Conservation (phyloP, 2,113 vertebrate genomes). For the Callopanchax toddi region DNA sequence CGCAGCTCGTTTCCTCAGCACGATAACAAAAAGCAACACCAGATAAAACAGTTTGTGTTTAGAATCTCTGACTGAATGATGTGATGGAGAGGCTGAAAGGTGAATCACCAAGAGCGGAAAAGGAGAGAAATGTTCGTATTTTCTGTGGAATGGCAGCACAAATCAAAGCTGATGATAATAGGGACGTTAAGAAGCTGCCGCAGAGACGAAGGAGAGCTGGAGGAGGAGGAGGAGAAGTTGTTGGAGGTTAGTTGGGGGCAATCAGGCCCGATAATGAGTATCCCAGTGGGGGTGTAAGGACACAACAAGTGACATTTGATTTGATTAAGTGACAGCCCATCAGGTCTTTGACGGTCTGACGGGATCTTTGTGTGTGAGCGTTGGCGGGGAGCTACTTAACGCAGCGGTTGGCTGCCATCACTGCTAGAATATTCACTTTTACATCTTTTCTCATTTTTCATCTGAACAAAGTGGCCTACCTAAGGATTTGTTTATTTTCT, state of each 20-base stretch:
- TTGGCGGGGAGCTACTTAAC: slow-evolving; percentile 2
- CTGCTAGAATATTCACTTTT: neutral
- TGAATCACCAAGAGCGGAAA: neutral
- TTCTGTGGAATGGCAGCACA: neutral
- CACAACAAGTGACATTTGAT: slow-evolving; percentile 60
- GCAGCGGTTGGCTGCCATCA: neutral
- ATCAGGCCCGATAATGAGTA: slow-evolving; percentile 68
- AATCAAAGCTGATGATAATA: slow-evolving; percentile 68
- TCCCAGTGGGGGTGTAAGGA: slow-evolving; percentile 64
- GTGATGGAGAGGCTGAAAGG: neutral
- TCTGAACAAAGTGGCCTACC: neutral
- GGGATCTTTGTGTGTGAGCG: slow-evolving; percentile 16
- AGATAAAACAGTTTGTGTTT: no score
- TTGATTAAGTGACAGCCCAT: slow-evolving; percentile 70
- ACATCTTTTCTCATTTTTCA: neutral
- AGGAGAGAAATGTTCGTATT: neutral
- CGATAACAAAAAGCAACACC: no score
- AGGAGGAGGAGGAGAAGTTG: slow-evolving; percentile 6
- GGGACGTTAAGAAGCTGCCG: slow-evolving; percentile 38
- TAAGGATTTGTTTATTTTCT: neutral
- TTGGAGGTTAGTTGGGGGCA: slow-evolving; percentile 53
- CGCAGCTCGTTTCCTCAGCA: no score
- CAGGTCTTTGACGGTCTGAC: slow-evolving; percentile 38
- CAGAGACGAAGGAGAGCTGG: slow-evolving; percentile 26
- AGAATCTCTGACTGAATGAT: neutral